A percentile compares a stretch with the other conserved stretches of the same genome.
phyloP scores from a whole-genome alignment of 2,113 vertebrate genomes.

The Elephantulus edwardii region DNA sequence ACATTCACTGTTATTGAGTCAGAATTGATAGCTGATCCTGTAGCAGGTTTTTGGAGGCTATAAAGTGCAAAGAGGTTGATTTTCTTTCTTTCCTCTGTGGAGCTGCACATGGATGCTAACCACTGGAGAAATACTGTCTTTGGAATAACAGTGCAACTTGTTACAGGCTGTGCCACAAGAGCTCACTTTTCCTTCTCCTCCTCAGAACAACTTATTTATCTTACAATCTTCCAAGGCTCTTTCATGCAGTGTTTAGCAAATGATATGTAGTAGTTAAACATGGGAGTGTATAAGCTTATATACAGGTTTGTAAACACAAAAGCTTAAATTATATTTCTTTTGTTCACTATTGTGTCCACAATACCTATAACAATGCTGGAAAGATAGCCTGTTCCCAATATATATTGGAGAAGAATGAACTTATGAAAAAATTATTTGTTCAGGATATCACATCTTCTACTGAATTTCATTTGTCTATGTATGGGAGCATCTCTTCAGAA shows the following conservation, averaged over 20 bases:
- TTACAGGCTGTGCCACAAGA: too few relatives aligned
- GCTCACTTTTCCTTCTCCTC: neutral
- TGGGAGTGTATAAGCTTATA: neutral
- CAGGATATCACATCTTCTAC: neutral
- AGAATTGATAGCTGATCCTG: too few relatives aligned
- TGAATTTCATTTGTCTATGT: neutral
- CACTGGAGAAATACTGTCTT: too few relatives aligned
- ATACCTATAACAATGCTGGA: neutral
- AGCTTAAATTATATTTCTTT: neutral
- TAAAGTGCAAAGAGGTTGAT: too few relatives aligned
- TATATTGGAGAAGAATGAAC: neutral
- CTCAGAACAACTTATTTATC: neutral
- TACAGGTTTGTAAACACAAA: neutral
- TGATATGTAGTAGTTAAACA: neutral
- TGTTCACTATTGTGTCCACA: neutral
- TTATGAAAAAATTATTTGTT: neutral
- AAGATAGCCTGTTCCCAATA: neutral
- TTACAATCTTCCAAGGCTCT: neutral
- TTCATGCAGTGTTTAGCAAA: neutral
- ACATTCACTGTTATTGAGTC: too few relatives aligned
- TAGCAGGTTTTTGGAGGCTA: too few relatives aligned
- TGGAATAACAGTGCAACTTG: too few relatives aligned
- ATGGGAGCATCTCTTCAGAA: neutral
- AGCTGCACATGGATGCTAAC: too few relatives aligned
- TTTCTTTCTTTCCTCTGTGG: too few relatives aligned